Evolutionary conservation across 2,797 vertebrate species (phyloP).

Genomic region (Meda fulgida): DNA sequence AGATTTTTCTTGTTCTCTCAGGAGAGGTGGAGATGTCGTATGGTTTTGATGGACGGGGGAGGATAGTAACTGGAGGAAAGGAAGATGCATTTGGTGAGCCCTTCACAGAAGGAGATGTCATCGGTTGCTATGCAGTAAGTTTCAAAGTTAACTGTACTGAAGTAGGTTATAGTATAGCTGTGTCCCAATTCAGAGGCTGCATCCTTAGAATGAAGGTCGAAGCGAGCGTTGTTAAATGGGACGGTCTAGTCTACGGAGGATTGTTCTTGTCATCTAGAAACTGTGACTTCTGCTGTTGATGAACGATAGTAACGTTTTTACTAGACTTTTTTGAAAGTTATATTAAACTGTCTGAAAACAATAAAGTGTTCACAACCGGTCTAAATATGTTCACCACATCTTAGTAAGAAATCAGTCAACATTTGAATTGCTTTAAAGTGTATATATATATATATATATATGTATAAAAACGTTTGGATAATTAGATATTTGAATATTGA

Average conservation of each 20-base stretch:
- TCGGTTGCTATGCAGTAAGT: constrained; percentile 90
- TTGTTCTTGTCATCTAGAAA: not conserved
- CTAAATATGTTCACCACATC: not conserved
- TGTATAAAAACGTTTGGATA: not conserved
- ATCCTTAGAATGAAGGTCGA: not conserved
- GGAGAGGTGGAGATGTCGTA: constrained; percentile 88
- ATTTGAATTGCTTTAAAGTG: not conserved
- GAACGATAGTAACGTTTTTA: not conserved
- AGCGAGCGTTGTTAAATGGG: not conserved
- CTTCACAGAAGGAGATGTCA: constrained; percentile 85
- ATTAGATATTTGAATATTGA: not conserved
- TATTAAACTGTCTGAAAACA: not conserved
- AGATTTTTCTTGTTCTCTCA: constrained; percentile 56
- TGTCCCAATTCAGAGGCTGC: not conserved
- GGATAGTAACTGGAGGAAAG: constrained; percentile 79
- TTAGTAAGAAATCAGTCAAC: not conserved
- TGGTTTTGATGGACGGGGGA: constrained; percentile 83
- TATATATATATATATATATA: too few relatives aligned
- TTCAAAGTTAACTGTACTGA: not conserved
- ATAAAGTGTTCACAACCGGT: not conserved
- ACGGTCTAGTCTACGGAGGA: not conserved
- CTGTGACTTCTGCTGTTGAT: not conserved
- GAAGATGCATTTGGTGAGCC: constrained; percentile 85
- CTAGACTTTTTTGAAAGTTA: not conserved
- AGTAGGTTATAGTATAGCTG: not conserved